phyloP scores from a whole-genome alignment of 2,888 invertebrate genomes.

The Rutpela maculata region DNA sequence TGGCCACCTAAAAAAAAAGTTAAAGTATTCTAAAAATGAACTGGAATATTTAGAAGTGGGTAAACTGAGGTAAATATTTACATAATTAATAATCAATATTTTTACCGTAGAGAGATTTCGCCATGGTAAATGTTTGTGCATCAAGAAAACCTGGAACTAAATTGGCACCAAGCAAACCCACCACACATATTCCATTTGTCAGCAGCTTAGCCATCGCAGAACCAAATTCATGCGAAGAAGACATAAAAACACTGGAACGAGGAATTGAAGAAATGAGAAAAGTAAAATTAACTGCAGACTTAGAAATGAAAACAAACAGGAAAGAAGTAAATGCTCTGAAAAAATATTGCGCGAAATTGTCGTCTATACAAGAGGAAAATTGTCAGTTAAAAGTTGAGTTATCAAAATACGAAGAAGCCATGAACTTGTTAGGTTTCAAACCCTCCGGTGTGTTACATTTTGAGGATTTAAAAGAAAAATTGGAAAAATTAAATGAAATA shows the following conservation, averaged over 20 bases:
- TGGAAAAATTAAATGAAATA: constrained; percentile 54
- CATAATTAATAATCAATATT: not conserved
- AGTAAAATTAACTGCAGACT: constrained; percentile 60
- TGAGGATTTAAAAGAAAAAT: constrained; percentile 54
- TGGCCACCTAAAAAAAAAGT: constrained; percentile 62
- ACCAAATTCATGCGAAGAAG: constrained; percentile 56
- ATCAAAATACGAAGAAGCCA: constrained; percentile 48
- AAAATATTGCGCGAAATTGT: constrained; percentile 68
- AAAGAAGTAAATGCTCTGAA: constrained; percentile 68
- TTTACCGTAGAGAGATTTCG: constrained; percentile 47
- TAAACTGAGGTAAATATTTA: constrained; percentile 6
- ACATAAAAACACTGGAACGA: constrained; percentile 64
- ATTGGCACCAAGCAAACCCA: constrained; percentile 15
- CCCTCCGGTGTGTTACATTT: constrained; percentile 39
- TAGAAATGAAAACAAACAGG: constrained; percentile 65
- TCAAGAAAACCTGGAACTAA: constrained; percentile 38
- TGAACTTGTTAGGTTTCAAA: constrained; percentile 44
- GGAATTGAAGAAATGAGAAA: constrained; percentile 65
- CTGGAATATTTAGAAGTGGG: constrained; percentile 57
- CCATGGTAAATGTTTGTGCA: constrained; percentile 36
- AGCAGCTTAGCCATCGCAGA: constrained; percentile 14
- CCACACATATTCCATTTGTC: constrained; percentile 19
- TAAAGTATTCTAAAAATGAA: constrained; percentile 63
- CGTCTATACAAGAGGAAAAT: constrained; percentile 68
- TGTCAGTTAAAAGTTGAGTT: constrained; percentile 60